These are phyloP conservation scores for Aporophyla nigra DNA, from an alignment of 2,888 invertebrate genomes.

Conservation along the genomic window DNA sequence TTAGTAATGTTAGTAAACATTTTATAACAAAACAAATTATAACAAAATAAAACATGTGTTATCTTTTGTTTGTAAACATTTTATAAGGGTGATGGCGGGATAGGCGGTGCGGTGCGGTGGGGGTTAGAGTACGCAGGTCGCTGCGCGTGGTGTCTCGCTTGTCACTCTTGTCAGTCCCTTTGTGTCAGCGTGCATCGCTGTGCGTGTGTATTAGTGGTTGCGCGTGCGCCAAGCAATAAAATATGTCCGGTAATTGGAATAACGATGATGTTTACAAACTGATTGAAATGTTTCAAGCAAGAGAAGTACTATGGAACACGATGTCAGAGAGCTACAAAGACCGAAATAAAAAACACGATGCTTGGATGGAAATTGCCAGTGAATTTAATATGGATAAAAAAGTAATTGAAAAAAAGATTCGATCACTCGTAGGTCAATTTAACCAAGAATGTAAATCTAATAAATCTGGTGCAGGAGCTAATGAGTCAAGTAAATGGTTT, in stretches of 20 bases:
- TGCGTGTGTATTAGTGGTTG: conserved; percentile 63
- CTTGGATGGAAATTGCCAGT: conserved; percentile 60
- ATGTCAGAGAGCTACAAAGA: conserved; percentile 63
- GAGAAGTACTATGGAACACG: conserved; percentile 65
- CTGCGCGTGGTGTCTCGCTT: conserved; percentile 48
- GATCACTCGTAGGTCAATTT: conserved; percentile 56
- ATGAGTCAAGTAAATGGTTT: conserved; percentile 60
- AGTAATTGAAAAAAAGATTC: conserved; percentile 49
- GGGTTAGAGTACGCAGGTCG: conserved; percentile 47
- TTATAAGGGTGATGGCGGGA: conserved; percentile 49
- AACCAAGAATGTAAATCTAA: conserved; percentile 44
- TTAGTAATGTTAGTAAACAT: conserved; percentile 20
- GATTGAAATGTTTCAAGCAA: conserved; percentile 68
- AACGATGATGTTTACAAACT: conserved; percentile 60
- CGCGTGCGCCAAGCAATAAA: conserved; percentile 64
- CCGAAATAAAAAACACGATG: conserved; percentile 67
- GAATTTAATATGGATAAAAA: conserved; percentile 45
- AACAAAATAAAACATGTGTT: conserved; percentile 54
- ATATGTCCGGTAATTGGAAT: conserved; percentile 62
- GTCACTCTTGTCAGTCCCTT: conserved; percentile 67
- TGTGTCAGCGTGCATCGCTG: conserved; percentile 62
- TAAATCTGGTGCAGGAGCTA: conserved; percentile 23
- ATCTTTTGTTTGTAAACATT: conserved; percentile 55
- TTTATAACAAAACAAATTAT: conserved; percentile 32
- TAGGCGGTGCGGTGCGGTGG: conserved; percentile 49